Base-by-base conservation (phyloP, 2,113 vertebrate species). In the Lepus timidus region DNA sequence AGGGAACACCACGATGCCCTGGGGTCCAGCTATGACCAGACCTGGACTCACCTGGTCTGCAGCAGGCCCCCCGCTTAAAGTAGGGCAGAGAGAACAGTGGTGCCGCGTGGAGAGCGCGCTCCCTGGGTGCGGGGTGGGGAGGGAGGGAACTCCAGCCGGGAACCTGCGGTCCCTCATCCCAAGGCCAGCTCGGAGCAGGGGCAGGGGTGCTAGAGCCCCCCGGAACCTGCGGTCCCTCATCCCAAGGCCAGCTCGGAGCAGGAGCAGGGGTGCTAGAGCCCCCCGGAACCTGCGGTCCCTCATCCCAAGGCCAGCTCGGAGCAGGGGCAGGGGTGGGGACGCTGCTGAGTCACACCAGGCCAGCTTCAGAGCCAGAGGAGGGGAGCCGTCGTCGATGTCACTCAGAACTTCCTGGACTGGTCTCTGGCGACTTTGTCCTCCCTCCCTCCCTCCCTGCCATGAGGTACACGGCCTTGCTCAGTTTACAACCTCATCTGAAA, bases 401-500 rank as follows among this genome's bases (percentile, higher is more conserved):
- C 13, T 13, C 19, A 81, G 84, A 75, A 88, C 94, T 91, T 95
- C 93, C 76, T 74, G 86, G 90, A 51, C 49, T 20, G 51, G 61
- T 71, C 90, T 84, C 87, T 78, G 29, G 71, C 86, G 31, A 52
- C 20, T 75, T 3, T 62, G n/a, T 75, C 84, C 84, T 70, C 51
- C 71, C 23, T 49, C 29, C 65, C 12, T 82, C 20, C 68, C 86
- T 92, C 92, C 94, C 95, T 92, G 74, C 67, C 79, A 75, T 58
- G 19, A 96, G 76, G 70, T 55, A 68, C 0, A 25, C 23, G 44
- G 17, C 9, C 55, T 14, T 7, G 19, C 27, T 75, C 36, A 31
- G 91, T 16, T 70, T 44, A 62, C 31, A 82, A 81, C 78, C 55
- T 80, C 88, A 74, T 62, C 65, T 85, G 93, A 88, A 95, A 94